These are phyloP conservation scores for Mugil cephalus DNA, from an alignment of 2,113 vertebrate species.

Conservation along the genomic window DNA sequence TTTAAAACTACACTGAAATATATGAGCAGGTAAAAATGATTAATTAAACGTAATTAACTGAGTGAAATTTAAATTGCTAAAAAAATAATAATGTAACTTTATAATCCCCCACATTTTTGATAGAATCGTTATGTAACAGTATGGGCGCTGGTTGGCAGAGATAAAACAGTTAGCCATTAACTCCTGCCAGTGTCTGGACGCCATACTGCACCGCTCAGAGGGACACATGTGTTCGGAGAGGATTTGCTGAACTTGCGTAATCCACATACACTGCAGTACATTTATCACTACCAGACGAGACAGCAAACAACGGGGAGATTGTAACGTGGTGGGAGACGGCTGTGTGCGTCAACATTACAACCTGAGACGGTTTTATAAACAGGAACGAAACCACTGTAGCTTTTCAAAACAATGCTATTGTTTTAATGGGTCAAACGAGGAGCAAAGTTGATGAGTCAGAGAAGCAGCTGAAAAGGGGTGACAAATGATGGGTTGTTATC, in stretches of 20 bases:
- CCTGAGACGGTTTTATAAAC: conserved; percentile 1
- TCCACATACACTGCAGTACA: background rate
- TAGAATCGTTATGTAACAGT: conserved; percentile 16
- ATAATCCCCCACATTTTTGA: background rate
- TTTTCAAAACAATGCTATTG: background rate
- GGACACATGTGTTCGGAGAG: background rate
- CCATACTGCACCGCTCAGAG: background rate
- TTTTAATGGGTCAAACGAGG: background rate
- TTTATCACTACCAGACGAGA: conserved; percentile 60
- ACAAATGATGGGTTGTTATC: background rate
- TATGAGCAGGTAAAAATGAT: too few relatives aligned
- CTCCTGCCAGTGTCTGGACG: conserved; percentile 1
- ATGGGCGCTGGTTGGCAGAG: conserved; percentile 1
- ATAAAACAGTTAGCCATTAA: conserved; percentile 65
- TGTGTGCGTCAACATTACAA: conserved; percentile 19
- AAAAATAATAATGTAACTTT: too few relatives aligned
- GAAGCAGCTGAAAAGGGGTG: background rate
- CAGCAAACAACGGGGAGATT: conserved; percentile 48
- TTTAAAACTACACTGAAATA: too few relatives aligned
- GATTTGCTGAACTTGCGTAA: conserved; percentile 17
- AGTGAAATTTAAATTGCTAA: too few relatives aligned
- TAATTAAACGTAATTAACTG: too few relatives aligned
- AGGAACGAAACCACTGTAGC: background rate
- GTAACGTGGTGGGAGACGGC: background rate
- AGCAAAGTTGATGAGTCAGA: background rate